Percentiles rank a stretch among this genome's conserved stretches.
Evolutionary conservation across 1,140 invertebrate species (phyloP).

Genomic region (Bombus affinis): DNA sequence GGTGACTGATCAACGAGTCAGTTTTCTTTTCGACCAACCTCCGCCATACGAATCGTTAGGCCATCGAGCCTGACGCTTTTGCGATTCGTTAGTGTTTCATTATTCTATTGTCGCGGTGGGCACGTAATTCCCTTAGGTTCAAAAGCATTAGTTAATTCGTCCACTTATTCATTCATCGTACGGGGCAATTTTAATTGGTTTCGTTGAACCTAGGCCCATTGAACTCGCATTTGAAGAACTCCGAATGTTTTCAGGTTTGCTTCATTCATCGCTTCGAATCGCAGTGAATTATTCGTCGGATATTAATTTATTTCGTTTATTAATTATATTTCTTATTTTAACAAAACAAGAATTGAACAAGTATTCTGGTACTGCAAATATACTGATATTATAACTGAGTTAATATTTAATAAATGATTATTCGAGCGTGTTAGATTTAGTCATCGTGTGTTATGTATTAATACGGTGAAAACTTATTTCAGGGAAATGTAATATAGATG

Average conservation of each 20-base stretch:
- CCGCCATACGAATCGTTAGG: neutral
- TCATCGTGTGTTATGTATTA: neutral
- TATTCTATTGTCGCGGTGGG: constrained; percentile 4
- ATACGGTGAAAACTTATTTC: neutral
- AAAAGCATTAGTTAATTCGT: constrained; percentile 34
- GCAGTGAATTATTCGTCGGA: neutral
- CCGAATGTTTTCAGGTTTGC: neutral
- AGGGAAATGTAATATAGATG: neutral
- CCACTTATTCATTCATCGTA: constrained; percentile 15
- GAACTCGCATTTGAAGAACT: constrained; percentile 21
- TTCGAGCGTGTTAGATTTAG: neutral
- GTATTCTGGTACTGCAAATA: too few relatives aligned
- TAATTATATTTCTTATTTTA: neutral
- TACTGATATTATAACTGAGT: neutral
- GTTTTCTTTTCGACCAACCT: constrained; percentile 32
- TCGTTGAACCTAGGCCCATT: constrained; percentile 5
- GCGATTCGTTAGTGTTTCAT: constrained; percentile 28
- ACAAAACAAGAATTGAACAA: too few relatives aligned
- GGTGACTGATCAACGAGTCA: constrained; percentile 45
- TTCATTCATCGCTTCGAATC: neutral
- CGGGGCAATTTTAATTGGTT: constrained; percentile 33
- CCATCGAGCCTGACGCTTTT: neutral
- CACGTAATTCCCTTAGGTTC: neutral
- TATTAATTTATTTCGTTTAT: neutral
- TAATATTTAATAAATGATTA: neutral